These are phyloP conservation scores for Halictus ligatus DNA, from an alignment of 2,888 invertebrate genomes.

Conservation along the genomic window DNA sequence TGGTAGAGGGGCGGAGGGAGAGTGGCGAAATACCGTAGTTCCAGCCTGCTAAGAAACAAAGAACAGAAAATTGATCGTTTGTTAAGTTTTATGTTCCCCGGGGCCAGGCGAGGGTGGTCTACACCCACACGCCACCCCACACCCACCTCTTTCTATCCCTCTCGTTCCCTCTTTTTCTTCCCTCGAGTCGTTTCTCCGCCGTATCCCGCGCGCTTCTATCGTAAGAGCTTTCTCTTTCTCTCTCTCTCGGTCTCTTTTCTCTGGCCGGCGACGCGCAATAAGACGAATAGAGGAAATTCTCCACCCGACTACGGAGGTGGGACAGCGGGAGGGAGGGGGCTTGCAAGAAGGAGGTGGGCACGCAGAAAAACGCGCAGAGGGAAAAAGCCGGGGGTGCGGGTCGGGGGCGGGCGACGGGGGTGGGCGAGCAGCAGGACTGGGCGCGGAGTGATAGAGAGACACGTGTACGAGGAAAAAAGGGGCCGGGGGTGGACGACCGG, in stretches of 20 bases:
- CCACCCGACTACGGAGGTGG: slow-evolving; percentile 48
- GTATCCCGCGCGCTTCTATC: neutral
- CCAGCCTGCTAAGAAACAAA: slow-evolving; percentile 78
- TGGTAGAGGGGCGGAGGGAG: slow-evolving; percentile 35
- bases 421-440: slow-evolving; percentile 30
- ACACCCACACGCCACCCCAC: slow-evolving; percentile 3
- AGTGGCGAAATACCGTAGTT: slow-evolving; percentile 70
- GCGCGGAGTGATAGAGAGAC: slow-evolving; percentile 59
- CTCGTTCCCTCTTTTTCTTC: neutral
- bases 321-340: neutral
- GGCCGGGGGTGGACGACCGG: slow-evolving; percentile 26
- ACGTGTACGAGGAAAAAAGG: slow-evolving; percentile 61
- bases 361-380: slow-evolving; percentile 58
- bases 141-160: slow-evolving; percentile 4
- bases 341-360: slow-evolving; percentile 12
- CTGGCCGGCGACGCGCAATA: slow-evolving; percentile 66
- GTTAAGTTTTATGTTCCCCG: slow-evolving; percentile 81
- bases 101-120: slow-evolving; percentile 60
- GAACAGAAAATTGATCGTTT: slow-evolving; percentile 82
- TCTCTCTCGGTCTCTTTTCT: neutral
- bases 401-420: neutral
- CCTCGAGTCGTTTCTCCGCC: neutral
- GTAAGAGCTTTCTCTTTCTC: neutral
- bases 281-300: slow-evolving; percentile 76
- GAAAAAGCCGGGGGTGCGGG: neutral